phyloP scores from a whole-genome alignment of 2,113 vertebrate genomes.

The Clarias magur region DNA sequence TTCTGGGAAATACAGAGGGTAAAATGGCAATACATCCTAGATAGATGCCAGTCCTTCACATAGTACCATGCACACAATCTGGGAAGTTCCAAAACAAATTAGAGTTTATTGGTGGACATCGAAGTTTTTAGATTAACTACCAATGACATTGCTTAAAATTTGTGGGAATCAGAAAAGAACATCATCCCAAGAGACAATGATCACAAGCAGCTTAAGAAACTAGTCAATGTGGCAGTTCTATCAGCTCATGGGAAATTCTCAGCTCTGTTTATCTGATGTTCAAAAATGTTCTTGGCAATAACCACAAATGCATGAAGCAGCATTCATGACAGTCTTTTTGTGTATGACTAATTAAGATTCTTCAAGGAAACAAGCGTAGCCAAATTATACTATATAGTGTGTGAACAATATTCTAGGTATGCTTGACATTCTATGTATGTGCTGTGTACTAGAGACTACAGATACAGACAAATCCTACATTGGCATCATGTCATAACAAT shows the following conservation, averaged over 20 bases:
- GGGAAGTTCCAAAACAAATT: not conserved
- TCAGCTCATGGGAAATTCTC: conserved; percentile 41
- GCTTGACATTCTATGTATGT: not conserved
- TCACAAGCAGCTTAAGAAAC: not conserved
- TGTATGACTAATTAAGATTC: not conserved
- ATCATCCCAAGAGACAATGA: not conserved
- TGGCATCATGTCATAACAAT: not conserved
- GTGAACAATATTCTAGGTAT: not conserved
- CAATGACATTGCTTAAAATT: not conserved
- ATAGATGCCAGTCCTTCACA: not conserved
- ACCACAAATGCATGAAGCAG: not conserved
- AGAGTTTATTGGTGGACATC: not conserved
- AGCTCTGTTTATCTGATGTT: conserved; percentile 30
- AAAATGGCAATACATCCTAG: not conserved
- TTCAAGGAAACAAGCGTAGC: not conserved
- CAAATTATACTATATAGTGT: not conserved
- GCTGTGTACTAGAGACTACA: not conserved
- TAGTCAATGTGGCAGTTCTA: not conserved
- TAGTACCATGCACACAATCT: not conserved
- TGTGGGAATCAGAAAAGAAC: not conserved
- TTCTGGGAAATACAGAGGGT: not conserved
- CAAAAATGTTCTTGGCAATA: conserved; percentile 28
- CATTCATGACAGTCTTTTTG: not conserved
- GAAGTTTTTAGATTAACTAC: not conserved
- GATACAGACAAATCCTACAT: not conserved